These are phyloP conservation scores for Phyllopteryx taeniolatus DNA, from an alignment of 2,113 vertebrate genomes.

Conservation along the genomic window DNA sequence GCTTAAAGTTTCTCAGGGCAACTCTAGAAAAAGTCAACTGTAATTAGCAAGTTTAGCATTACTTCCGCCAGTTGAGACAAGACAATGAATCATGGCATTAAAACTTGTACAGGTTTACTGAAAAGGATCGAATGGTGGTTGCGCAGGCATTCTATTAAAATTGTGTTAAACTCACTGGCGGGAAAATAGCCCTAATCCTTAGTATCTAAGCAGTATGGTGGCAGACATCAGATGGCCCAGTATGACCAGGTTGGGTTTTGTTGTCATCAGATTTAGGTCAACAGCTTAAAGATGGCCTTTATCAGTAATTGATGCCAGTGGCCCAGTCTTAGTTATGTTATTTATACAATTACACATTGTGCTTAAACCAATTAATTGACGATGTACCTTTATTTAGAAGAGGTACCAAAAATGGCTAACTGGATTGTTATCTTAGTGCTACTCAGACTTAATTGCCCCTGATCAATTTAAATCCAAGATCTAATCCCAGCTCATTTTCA, in stretches of 20 bases:
- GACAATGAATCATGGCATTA: neutral
- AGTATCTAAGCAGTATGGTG: slow-evolving; percentile 65
- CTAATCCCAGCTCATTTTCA: slow-evolving; percentile 59
- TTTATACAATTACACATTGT: neutral
- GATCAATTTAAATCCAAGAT: slow-evolving; percentile 42
- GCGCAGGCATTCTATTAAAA: slow-evolving; percentile 47
- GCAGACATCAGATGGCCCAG: slow-evolving; percentile 71
- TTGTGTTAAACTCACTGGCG: slow-evolving; percentile 48
- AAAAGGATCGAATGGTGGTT: slow-evolving; percentile 36
- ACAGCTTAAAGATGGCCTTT: slow-evolving; percentile 57
- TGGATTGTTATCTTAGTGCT: slow-evolving; percentile 27
- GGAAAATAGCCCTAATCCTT: slow-evolving; percentile 72
- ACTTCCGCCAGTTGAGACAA: slow-evolving; percentile 32
- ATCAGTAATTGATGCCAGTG: slow-evolving; percentile 59
- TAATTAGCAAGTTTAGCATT: slow-evolving; percentile 59
- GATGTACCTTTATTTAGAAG: slow-evolving; percentile 1
- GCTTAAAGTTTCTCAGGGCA: slow-evolving; percentile 50
- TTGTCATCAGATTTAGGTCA: slow-evolving; percentile 73
- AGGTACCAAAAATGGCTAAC: slow-evolving; percentile 10
- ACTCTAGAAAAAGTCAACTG: slow-evolving; percentile 54
- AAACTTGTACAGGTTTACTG: slow-evolving; percentile 37
- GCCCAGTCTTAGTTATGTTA: slow-evolving; percentile 32
- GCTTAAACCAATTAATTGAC: neutral
- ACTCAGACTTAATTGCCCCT: slow-evolving; percentile 29
- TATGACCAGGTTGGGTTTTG: slow-evolving; percentile 68